Evolutionary conservation across 2,113 vertebrate genomes (phyloP).

Genomic region (Hemibagrus wyckioides): DNA sequence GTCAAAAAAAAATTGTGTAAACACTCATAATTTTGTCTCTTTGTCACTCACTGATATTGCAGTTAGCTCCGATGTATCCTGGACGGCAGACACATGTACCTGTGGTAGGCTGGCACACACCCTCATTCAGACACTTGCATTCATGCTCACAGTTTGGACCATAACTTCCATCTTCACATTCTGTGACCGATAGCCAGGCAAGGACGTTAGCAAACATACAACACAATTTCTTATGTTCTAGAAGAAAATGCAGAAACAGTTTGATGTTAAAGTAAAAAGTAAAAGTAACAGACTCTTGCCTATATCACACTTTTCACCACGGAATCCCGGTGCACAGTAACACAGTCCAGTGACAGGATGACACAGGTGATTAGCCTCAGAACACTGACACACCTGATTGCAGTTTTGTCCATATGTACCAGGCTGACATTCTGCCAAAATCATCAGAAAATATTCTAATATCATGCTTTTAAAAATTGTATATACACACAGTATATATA

Average conservation of each 20-base stretch:
- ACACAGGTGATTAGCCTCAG: slow-evolving; percentile 81
- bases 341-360: slow-evolving; percentile 84
- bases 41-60: slow-evolving; percentile 77
- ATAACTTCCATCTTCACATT: slow-evolving; percentile 74
- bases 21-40: not conserved
- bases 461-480: not conserved
- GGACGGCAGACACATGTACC: slow-evolving; percentile 81
- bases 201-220: not conserved
- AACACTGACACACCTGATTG: slow-evolving; percentile 78
- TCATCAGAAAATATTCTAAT: not conserved
- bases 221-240: not conserved
- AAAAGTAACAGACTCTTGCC: slow-evolving; percentile 66
- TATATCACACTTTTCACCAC: slow-evolving; percentile 74
- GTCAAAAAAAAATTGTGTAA: not conserved
- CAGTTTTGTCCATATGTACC: slow-evolving; percentile 85
- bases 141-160: slow-evolving; percentile 74
- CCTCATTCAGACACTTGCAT: slow-evolving; percentile 80
- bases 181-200: slow-evolving; percentile 61
- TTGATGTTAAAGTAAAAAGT: too few species aligned
- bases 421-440: slow-evolving; percentile 76
- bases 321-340: slow-evolving; percentile 81
- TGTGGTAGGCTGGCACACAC: slow-evolving; percentile 67
- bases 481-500: too few species aligned
- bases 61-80: slow-evolving; percentile 83
- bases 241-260: not conserved